phyloP scores from a whole-genome alignment of 2,797 vertebrate genomes.

The Arctocebus calabarensis region DNA sequence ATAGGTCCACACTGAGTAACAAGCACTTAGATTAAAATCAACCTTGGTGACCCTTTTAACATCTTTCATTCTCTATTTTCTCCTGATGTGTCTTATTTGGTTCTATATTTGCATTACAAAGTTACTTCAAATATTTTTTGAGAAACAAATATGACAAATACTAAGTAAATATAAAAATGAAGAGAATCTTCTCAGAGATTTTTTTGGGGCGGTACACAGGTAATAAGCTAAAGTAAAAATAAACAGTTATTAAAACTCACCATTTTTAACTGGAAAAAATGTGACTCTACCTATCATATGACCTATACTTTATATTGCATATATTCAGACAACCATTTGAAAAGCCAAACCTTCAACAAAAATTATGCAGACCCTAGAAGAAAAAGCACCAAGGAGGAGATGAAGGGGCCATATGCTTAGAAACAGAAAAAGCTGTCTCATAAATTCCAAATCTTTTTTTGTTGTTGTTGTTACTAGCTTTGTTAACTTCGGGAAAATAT shows the following conservation, averaged over 20 bases:
- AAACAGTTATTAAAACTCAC: background rate
- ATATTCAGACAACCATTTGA: background rate
- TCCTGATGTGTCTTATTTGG: background rate
- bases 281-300: background rate
- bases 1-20: background rate
- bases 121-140: background rate
- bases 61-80: background rate
- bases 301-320: background rate
- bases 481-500: background rate
- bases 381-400: background rate
- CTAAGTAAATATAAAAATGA: background rate
- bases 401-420: background rate
- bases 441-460: background rate
- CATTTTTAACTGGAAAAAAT: background rate
- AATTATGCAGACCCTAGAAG: background rate
- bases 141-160: background rate
- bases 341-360: background rate
- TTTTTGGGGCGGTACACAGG: background rate
- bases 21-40: background rate
- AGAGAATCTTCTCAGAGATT: background rate
- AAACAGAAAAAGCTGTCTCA: background rate
- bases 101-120: conserved; percentile 1
- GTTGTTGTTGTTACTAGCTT: background rate
- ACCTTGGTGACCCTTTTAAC: background rate
- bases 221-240: conserved; percentile 22